A percentile compares a stretch with the other conserved stretches of the same genome.
phyloP scores from a whole-genome alignment of 2,888 invertebrate genomes.

The Aphrophora alni region DNA sequence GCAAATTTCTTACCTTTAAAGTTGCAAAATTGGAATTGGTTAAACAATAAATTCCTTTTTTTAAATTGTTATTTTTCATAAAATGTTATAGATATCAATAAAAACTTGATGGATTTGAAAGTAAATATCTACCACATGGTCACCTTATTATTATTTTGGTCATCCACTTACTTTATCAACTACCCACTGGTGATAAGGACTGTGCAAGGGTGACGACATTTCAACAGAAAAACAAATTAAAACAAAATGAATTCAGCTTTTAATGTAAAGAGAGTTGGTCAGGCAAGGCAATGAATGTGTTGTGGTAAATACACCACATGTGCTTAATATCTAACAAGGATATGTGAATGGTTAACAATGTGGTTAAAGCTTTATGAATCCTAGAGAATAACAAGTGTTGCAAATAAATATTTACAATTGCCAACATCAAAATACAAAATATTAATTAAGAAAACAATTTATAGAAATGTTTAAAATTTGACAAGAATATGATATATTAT shows the following conservation, averaged over 20 bases:
- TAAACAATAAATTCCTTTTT: too few relatives aligned
- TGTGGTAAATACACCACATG: conserved; percentile 40
- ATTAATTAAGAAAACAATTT: conserved; percentile 41
- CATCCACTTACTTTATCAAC: too few relatives aligned
- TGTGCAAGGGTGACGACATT: too few relatives aligned
- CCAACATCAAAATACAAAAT: conserved; percentile 44
- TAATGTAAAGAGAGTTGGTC: conserved; percentile 44
- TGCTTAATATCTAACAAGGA: conserved; percentile 42
- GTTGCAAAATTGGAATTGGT: too few relatives aligned
- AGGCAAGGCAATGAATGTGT: conserved; percentile 43
- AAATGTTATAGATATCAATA: too few relatives aligned
- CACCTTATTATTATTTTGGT: too few relatives aligned
- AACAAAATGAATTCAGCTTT: conserved; percentile 46
- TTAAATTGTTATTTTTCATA: too few relatives aligned
- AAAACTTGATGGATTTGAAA: too few relatives aligned
- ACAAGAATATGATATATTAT: conserved; percentile 27
- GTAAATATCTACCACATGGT: too few relatives aligned
- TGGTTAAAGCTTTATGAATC: conserved; percentile 41
- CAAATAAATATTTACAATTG: conserved; percentile 41
- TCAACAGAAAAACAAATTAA: conserved; percentile 29
- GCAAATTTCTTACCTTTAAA: too few relatives aligned
- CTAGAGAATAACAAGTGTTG: conserved; percentile 46
- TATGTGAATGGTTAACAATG: conserved; percentile 45
- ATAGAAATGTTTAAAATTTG: conserved; percentile 42
- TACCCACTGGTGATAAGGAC: too few relatives aligned